Base-by-base conservation (phyloP, 2,113 vertebrate species). In the Daphoenositta chrysoptera region DNA sequence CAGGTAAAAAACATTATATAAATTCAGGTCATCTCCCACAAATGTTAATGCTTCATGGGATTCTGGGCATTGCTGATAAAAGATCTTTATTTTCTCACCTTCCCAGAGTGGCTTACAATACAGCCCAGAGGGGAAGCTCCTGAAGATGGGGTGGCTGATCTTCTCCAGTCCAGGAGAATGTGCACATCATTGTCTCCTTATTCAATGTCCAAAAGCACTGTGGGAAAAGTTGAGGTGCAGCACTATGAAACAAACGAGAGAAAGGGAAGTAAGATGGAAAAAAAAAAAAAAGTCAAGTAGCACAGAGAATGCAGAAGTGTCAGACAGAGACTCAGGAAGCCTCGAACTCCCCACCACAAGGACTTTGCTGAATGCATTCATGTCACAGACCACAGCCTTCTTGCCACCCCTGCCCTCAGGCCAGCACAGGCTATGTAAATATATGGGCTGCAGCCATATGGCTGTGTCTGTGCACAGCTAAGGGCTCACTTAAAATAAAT, bases 201-300 rank as follows among this genome's bases (percentile, higher is more conserved):
- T 44, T 51, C 54, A 17, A 0, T 3, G 16, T 33, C 54, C 72
- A 53, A 39, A 76, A 14, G 14, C 2, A 0, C 72, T 77, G 23
- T 4, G 24, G 11, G 14, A 81, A 91, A 64, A 44, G 24, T 0
- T 33, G 40, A 84, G 19, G 33, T 0, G 2, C 39, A 15, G 28
- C 11, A 31, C 21, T 42, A 39, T 0, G 1, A 72, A 73, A 83
- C 8, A 56, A 76, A 23, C 0, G 1, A 48, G 28, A 50, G 6
- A 58, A 71, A 8, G 18, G 6, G 21, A 85, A 90, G 37, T 30
- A 45, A 44, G 22, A 53, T 6, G 7, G 2, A 48, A 42, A 54
- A 56, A n/a, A 20, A 23, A 48, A 44, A 50, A 22, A 24, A 31
- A 18, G 13, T 6, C 14, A 78, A 0, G 37, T 24, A 45, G 45